Evolutionary conservation across 23 tunicate species (phyloP).

Genomic region (Trididemnum nubilum): DNA sequence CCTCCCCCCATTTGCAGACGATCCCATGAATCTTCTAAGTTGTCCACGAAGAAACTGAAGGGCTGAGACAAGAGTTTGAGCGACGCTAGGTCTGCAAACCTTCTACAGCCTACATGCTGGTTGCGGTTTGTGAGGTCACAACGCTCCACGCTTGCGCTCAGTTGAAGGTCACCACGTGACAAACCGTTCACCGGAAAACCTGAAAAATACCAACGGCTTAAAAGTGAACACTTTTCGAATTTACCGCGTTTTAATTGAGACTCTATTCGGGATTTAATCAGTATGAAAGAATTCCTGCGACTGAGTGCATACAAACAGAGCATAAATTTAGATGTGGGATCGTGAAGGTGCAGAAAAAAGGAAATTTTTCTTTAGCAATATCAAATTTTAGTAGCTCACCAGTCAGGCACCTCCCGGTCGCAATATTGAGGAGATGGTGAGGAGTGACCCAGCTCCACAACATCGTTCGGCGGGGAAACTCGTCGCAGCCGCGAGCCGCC

Average conservation of each 20-base stretch:
- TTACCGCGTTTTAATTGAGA: too few species aligned
- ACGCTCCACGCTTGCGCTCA: slow-evolving; percentile 18
- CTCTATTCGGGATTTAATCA: too few species aligned
- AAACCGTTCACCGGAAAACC: slow-evolving; percentile 46
- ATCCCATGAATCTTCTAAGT: slow-evolving; percentile 62
- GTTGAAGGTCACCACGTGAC: slow-evolving; percentile 14
- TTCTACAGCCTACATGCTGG: slow-evolving; percentile 66
- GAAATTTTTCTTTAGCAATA: too few species aligned
- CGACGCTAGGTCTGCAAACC: slow-evolving; percentile 53
- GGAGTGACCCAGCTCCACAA: slow-evolving; percentile 82
- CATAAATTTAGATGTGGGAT: too few species aligned
- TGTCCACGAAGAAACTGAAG: slow-evolving; percentile 71
- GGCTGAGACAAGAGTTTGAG: slow-evolving; percentile 47
- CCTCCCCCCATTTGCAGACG: slow-evolving; percentile 66
- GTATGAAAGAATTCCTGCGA: too few species aligned
- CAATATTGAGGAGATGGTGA: slow-evolving; percentile 58
- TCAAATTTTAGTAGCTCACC: slow-evolving; percentile 46
- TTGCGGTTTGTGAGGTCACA: slow-evolving; percentile 42
- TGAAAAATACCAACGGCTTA: slow-evolving; percentile 13
- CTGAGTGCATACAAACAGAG: too few species aligned
- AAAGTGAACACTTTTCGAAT: not conserved
- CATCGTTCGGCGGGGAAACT: slow-evolving; percentile 45
- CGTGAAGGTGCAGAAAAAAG: too few species aligned
- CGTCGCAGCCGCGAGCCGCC: slow-evolving; percentile 62
- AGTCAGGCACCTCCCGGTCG: slow-evolving; percentile 57